Evolutionary conservation across 2,113 vertebrate species (phyloP).

Genomic region (Phalacrocorax carbo): DNA sequence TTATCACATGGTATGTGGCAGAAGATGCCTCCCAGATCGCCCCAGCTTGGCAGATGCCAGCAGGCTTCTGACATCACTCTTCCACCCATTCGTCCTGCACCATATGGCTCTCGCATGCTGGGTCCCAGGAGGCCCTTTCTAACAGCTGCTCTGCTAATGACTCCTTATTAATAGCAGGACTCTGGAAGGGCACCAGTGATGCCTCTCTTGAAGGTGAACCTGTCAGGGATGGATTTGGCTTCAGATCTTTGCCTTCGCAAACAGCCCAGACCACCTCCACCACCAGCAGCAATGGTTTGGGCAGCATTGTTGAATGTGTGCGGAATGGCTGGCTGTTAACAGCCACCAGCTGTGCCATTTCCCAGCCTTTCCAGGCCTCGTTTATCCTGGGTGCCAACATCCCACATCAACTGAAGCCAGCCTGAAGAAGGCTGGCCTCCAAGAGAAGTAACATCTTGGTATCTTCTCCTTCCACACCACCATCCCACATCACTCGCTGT

Average conservation of each 20-base stretch:
- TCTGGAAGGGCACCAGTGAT: not conserved
- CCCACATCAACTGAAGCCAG: not conserved
- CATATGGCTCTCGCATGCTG: not conserved
- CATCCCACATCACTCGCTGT: not conserved
- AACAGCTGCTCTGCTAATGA: not conserved
- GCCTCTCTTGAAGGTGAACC: not conserved
- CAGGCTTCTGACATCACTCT: not conserved
- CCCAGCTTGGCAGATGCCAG: not conserved
- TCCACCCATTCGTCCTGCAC: not conserved
- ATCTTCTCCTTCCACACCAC: not conserved
- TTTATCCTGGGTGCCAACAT: not conserved
- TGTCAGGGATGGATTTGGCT: not conserved
- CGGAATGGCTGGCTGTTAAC: not conserved
- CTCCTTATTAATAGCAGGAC: not conserved
- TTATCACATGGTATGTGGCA: not conserved
- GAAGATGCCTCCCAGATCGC: not conserved
- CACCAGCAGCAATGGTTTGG: rapidly evolving
- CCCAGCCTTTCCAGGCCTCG: not conserved
- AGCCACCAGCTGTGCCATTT: not conserved
- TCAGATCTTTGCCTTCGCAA: not conserved
- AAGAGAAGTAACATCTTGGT: not conserved
- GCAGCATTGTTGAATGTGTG: rapidly evolving
- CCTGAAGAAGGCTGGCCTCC: not conserved
- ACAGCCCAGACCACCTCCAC: not conserved
- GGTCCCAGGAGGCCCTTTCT: not conserved